Conservation (phyloP, 30 jellyfish, hydroid and myxozoan species). For the Sanderia malayensis region DNA sequence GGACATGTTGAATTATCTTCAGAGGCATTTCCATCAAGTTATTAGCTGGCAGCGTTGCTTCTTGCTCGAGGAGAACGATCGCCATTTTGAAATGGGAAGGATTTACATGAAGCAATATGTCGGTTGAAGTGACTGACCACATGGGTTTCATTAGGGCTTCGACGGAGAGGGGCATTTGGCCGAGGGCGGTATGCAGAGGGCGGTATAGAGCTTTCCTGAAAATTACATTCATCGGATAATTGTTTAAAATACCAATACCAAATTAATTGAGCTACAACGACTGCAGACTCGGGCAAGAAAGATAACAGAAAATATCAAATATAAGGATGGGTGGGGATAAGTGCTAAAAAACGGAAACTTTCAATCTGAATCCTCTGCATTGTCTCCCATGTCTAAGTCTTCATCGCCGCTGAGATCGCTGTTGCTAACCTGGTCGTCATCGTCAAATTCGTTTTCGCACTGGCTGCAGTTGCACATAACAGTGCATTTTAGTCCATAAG, state of each 20-base stretch:
- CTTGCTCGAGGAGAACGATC: background rate
- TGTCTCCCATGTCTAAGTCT: constrained; percentile 10
- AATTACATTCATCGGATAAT: no score
- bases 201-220: no score
- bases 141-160: no score
- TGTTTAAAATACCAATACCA: no score
- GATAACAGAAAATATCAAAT: background rate
- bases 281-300: background rate
- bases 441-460: background rate
- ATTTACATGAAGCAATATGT: constrained; percentile 1
- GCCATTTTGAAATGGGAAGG: constrained; percentile 6
- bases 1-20: constrained; percentile 11
- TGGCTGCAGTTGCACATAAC: no score
- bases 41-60: constrained; percentile 11
- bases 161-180: no score
- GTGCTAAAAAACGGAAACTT: background rate
- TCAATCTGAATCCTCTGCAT: constrained; percentile 9
- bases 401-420: constrained; percentile 14
- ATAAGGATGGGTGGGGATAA: background rate
- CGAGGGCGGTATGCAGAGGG: no score
- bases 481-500: no score
- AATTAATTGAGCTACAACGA: background rate
- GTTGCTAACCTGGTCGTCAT: background rate
- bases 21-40: constrained; percentile 12
- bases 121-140: constrained; percentile 4